phyloP scores from a whole-genome alignment of 2,888 invertebrate species.

The Venusia cambrica region DNA sequence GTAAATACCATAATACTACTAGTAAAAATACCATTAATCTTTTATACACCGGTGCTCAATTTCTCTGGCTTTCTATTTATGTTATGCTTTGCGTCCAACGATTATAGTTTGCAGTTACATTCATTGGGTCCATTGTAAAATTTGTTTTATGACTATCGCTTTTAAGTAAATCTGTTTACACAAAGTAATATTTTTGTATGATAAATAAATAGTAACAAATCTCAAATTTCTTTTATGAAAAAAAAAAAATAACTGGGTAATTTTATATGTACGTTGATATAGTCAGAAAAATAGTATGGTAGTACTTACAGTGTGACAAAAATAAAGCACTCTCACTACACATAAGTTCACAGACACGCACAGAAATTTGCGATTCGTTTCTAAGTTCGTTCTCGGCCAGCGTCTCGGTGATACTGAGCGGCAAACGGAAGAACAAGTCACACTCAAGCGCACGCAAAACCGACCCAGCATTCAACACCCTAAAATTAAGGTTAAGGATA shows the following conservation, averaged over 20 bases:
- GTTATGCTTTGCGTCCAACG: conserved; percentile 3
- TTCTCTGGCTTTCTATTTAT: conserved; percentile 30
- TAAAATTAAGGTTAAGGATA: conserved; percentile 77
- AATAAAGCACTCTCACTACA: conserved; percentile 59
- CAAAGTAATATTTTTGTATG: no score
- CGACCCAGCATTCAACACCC: conserved; percentile 61
- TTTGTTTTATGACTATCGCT: no score
- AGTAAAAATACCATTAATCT: conserved; percentile 5
- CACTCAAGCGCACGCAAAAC: conserved; percentile 66
- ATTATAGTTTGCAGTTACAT: no score
- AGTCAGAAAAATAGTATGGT: no score
- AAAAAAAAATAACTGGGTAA: no score
- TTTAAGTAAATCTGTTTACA: no score
- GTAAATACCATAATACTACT: conserved; percentile 6
- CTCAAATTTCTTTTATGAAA: no score
- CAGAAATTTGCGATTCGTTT: conserved; percentile 46
- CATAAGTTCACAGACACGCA: conserved; percentile 58
- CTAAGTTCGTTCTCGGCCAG: conserved; percentile 73
- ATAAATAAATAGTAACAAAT: no score
- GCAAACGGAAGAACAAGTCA: conserved; percentile 60
- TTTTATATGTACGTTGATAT: conserved; percentile 3
- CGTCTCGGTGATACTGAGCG: conserved; percentile 72
- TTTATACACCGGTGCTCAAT: conserved; percentile 10
- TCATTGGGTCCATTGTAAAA: no score
- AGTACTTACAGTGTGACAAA: conserved; percentile 44